Base-by-base conservation (phyloP, 1,140 invertebrate species). In the Drosophila ironensis region DNA sequence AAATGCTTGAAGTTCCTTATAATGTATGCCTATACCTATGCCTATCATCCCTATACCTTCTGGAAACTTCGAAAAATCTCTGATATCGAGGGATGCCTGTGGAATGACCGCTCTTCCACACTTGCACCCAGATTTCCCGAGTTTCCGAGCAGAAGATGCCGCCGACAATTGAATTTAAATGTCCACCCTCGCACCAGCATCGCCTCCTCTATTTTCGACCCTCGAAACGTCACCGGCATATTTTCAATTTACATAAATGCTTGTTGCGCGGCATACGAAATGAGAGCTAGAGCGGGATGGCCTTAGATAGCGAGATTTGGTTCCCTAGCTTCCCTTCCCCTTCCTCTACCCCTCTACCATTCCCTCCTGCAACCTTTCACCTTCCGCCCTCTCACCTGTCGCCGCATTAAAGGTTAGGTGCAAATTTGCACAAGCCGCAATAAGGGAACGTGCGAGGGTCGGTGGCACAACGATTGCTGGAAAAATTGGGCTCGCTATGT, bases 181-280 rank as follows among this genome's bases (percentile, higher is more conserved):
- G 74, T 68, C 44, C 66, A 57, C 52, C 50, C 66, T 37, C 53
- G 12, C 17, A n/a, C n/a, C n/a, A n/a, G 2, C 40, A 38, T 12
- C 30, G 27, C 19, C 56, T n/a, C 22, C 22, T 12, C 30, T 14
- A 46, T 38, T 61, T 61, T 37, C 37, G 12, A 33, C 61, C 44
- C 61, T n/a, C 16, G 48, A 47, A 63, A 63, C 25, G 45, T 60
- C 66, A 70, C 67, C 73, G 71, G 71, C 81, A 87, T 75, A 84
- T 84, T 86, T 84, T 75, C 80, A 86, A 84, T 84, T 86, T 84
- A 84, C 80, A 80, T 84, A 86, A 86, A 87, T 84, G 80, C 80
- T 84, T 84, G 80, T 84, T 86, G 74, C 71, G 37, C 71, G 56
- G 67, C 80, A 86, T 86, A 71, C 63, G 11, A 84, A 78, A 82